Evolutionary conservation across 2,113 vertebrate genomes (phyloP).

Genomic region (Pterocles gutturalis): DNA sequence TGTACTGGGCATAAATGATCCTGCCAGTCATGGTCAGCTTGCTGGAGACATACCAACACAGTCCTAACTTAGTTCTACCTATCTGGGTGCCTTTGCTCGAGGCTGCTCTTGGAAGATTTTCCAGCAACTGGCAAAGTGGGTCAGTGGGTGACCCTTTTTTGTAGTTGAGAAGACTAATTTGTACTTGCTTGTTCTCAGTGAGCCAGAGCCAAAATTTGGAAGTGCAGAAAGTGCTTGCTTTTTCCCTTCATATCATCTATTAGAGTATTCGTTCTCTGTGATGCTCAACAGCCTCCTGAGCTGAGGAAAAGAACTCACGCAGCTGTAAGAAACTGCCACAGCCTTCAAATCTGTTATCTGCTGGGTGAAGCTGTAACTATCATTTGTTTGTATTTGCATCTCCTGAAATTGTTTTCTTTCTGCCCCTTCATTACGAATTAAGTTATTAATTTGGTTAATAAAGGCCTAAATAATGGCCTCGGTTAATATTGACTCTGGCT

Average conservation of each 20-base stretch:
- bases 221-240: background rate
- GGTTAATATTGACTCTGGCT: background rate
- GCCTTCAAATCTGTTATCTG: background rate
- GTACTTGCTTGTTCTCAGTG: background rate
- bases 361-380: background rate
- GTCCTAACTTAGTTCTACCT: background rate
- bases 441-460: background rate
- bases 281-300: background rate
- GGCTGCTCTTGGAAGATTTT: background rate
- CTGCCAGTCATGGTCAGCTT: background rate
- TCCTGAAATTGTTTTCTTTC: background rate
- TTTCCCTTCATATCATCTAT: background rate
- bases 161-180: background rate
- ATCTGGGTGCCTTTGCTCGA: background rate
- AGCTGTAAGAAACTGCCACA: background rate
- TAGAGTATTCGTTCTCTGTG: background rate
- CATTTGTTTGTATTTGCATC: background rate
- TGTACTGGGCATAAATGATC: background rate
- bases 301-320: background rate
- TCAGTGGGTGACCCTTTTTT: conserved; percentile 8
- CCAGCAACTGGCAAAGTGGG: background rate
- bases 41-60: background rate
- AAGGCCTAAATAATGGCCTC: background rate
- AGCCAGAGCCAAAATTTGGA: background rate
- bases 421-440: background rate